Conservation (phyloP, 2,888 invertebrate species). For the Anagyrus pseudococci region DNA sequence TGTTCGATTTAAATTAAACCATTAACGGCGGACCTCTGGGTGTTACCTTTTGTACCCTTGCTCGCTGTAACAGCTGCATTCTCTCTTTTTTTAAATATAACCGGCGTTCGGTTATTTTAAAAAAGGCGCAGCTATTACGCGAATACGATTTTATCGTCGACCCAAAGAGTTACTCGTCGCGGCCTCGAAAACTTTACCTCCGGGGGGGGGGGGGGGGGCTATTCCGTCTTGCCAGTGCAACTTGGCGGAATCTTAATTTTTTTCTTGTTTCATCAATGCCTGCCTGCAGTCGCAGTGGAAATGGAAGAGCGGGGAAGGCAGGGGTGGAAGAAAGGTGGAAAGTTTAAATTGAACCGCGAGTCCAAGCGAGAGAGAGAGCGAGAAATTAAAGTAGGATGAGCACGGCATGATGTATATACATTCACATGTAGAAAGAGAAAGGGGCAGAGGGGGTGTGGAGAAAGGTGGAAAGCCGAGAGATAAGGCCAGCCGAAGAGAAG, state of each 20-base stretch:
- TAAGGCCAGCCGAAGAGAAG: conserved; percentile 15
- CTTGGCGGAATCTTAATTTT: conserved; percentile 61
- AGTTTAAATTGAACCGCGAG: conserved; percentile 55
- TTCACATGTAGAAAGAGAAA: conserved; percentile 37
- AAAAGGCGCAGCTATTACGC: no score
- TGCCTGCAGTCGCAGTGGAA: neutral
- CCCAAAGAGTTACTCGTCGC: no score
- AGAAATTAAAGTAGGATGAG: conserved; percentile 39
- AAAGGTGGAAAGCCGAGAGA: conserved; percentile 32
- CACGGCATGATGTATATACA: conserved; percentile 32
- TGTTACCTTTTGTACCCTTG: no score
- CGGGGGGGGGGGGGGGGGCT: no score
- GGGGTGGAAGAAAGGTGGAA: conserved; percentile 49
- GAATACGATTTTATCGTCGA: no score
- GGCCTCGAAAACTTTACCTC: no score
- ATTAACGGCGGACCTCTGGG: no score
- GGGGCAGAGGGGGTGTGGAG: conserved; percentile 21
- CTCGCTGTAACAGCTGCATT: no score
- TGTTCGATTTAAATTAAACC: no score
- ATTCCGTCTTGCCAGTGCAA: conserved; percentile 40
- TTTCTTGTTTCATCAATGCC: conserved; percentile 44
- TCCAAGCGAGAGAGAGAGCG: conserved; percentile 44
- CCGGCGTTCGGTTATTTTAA: no score
- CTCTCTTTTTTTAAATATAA: no score
- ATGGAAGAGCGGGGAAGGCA: conserved; percentile 1